Conservation (phyloP, 2,797 vertebrate species). For the Anolis apletophallus region DNA sequence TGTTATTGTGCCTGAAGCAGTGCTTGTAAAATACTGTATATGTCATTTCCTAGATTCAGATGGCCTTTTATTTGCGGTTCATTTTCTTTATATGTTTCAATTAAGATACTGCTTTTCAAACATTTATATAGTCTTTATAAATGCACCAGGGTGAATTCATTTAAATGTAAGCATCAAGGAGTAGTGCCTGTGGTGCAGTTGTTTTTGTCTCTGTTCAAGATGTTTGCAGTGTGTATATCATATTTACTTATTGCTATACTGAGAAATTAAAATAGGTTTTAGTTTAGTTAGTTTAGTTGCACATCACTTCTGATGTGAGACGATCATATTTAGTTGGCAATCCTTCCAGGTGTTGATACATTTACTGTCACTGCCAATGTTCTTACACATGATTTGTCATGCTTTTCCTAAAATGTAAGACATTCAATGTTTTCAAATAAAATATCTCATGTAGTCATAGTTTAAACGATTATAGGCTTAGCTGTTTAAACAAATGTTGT, state of each 20-base stretch:
- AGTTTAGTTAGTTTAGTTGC: too few species aligned
- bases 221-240: neutral
- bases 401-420: neutral
- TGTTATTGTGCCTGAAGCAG: neutral
- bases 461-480: neutral
- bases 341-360: too few species aligned
- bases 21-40: neutral
- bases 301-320: too few species aligned
- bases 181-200: slow-evolving; percentile 4
- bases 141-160: fast-evolving
- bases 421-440: neutral
- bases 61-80: neutral
- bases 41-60: neutral
- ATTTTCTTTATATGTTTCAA: neutral
- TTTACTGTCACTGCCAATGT: neutral
- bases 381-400: neutral
- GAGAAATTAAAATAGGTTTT: neutral
- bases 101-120: neutral
- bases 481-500: neutral
- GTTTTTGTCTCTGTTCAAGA: neutral
- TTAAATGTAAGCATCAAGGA: slow-evolving; percentile 12
- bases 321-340: too few species aligned
- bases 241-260: neutral
- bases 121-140: fast-evolving
- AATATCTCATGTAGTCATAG: neutral